Percentiles rank a stretch among this genome's conserved stretches.
phyloP scores from a whole-genome alignment of 2,888 invertebrate genomes.

The Argyresthia goedartella region DNA sequence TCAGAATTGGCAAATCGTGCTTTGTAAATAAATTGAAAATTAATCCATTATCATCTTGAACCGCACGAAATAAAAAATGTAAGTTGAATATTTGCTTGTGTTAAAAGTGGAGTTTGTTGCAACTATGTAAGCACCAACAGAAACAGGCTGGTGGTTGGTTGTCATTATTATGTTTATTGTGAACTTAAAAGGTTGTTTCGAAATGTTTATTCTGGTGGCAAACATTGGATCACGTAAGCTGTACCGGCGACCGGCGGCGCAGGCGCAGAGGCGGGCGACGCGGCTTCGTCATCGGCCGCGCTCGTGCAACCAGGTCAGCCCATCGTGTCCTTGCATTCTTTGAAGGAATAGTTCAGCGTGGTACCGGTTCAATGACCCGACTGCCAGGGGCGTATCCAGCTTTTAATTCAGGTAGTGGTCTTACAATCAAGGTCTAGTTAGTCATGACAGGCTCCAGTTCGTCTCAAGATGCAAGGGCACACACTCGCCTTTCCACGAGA shows the following conservation, averaged over 20 bases:
- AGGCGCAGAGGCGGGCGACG: conserved; percentile 5
- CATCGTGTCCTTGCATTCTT: conserved; percentile 64
- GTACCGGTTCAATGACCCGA: conserved; percentile 57
- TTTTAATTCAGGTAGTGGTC: too few species aligned
- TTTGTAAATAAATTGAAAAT: too few species aligned
- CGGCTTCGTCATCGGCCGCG: conserved; percentile 9
- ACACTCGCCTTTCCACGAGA: too few species aligned
- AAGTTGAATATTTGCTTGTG: neutral
- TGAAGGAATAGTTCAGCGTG: conserved; percentile 42
- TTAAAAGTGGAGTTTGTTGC: neutral
- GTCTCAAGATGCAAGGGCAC: too few species aligned
- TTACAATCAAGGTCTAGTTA: too few species aligned
- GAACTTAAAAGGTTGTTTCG: conserved; percentile 38
- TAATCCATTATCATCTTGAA: too few species aligned
- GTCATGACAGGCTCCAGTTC: too few species aligned
- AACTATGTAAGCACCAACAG: neutral
- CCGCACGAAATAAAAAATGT: too few species aligned
- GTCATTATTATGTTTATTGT: conserved; percentile 2
- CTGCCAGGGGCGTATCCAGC: too few species aligned
- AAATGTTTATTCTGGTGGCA: conserved; percentile 35
- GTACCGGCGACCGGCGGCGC: conserved; percentile 12
- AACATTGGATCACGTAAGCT: conserved; percentile 25
- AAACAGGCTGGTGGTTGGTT: neutral
- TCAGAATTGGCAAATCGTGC: too few species aligned
- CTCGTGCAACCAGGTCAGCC: conserved; percentile 23